Evolutionary conservation across 2,888 invertebrate species (phyloP).

Genomic region (Crepidodera aurea): DNA sequence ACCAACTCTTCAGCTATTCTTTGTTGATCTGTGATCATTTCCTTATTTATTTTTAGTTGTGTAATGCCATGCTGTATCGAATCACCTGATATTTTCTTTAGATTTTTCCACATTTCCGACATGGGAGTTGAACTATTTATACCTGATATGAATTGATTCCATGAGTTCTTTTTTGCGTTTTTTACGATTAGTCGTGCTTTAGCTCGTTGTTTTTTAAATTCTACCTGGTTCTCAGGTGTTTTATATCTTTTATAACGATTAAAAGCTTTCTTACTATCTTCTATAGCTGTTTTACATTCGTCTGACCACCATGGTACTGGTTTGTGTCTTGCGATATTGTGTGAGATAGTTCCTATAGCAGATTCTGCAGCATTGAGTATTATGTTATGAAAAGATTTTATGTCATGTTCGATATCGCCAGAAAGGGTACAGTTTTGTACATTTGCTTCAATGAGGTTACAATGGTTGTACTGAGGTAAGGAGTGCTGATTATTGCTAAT

Average conservation of each 20-base stretch:
- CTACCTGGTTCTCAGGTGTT: neutral
- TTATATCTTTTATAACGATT: slow-evolving; percentile 5
- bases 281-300: slow-evolving; percentile 6
- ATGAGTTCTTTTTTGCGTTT: neutral
- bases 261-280: neutral
- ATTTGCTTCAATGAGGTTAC: neutral
- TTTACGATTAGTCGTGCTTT: slow-evolving; percentile 4
- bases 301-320: slow-evolving; percentile 22
- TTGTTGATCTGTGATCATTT: too few species aligned
- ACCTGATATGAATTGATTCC: neutral
- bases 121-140: slow-evolving; percentile 3
- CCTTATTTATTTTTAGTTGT: neutral
- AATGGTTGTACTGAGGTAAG: neutral
- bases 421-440: neutral
- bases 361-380: too few species aligned
- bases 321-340: neutral
- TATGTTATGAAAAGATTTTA: too few species aligned
- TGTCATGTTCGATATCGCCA: too few species aligned
- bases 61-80: neutral
- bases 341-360: too few species aligned
- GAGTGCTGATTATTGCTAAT: neutral
- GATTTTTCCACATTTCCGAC: slow-evolving; percentile 1
- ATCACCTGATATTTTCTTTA: neutral
- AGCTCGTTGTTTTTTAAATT: slow-evolving; percentile 5
- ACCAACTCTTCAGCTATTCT: too few species aligned